Percentiles rank a stretch among this genome's conserved stretches.
These are phyloP conservation scores for Nanorana parkeri DNA, from an alignment of 2,113 vertebrate species.

Conservation along the genomic window DNA sequence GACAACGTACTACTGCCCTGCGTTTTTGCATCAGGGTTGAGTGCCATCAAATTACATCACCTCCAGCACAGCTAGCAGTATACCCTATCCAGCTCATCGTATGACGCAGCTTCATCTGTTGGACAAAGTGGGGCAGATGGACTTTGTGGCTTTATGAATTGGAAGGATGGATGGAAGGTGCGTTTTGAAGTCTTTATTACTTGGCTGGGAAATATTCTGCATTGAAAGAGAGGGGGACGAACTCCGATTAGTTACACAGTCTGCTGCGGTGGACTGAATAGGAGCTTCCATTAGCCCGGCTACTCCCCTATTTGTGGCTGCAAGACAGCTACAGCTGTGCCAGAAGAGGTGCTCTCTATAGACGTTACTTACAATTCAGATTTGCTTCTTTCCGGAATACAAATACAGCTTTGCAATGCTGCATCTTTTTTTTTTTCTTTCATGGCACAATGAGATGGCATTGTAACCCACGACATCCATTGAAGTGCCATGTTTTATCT, in stretches of 20 bases:
- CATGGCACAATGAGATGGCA: no score
- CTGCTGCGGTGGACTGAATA: not conserved
- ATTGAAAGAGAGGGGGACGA: conserved; percentile 6
- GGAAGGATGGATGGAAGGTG: not conserved
- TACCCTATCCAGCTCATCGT: not conserved
- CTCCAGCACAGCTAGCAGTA: no score
- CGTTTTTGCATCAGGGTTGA: no score
- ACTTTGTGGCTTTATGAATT: not conserved
- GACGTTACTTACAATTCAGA: no score
- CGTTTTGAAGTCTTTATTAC: not conserved
- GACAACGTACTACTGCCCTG: no score
- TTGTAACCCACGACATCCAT: no score
- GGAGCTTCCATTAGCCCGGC: not conserved
- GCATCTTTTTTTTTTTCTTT: no score
- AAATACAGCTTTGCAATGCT: no score
- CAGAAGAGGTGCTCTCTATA: not conserved
- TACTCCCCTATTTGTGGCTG: not conserved
- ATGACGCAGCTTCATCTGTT: not conserved
- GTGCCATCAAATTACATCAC: no score
- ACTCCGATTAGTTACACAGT: conserved; percentile 14
- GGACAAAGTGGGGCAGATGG: conserved; percentile 10
- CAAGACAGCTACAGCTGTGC: not conserved
- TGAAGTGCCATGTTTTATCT: no score
- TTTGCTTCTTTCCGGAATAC: no score
- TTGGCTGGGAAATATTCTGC: not conserved